phyloP scores from a whole-genome alignment of 2,888 invertebrate genomes.

The Mantis religiosa region DNA sequence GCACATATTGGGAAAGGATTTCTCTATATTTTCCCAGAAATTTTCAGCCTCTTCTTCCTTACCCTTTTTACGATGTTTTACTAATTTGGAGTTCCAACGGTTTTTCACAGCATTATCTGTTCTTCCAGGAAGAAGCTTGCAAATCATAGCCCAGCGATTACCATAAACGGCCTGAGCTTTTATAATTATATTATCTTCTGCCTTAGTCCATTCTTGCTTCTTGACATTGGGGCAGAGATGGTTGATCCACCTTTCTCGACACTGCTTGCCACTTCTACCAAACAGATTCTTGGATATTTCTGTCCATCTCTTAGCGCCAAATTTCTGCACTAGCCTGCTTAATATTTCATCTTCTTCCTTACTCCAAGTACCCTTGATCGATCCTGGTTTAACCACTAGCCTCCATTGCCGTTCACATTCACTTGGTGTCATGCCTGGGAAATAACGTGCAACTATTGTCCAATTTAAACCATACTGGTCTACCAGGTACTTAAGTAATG shows the following conservation, averaged over 20 bases:
- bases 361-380: not conserved
- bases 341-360: not conserved
- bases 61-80: not conserved
- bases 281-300: not conserved
- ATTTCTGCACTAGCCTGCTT: not conserved
- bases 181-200: not conserved
- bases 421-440: not conserved
- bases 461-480: not conserved
- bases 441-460: not conserved
- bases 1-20: no score
- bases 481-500: not conserved
- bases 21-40: no score
- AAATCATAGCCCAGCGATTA: not conserved
- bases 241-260: not conserved
- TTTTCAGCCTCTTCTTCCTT: no score
- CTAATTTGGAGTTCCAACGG: not conserved
- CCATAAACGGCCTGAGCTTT: not conserved
- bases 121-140: not conserved
- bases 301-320: not conserved
- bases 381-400: not conserved
- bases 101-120: not conserved
- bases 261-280: not conserved
- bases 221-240: not conserved
- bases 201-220: not conserved
- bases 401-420: not conserved